phyloP scores from a whole-genome alignment of 2,888 invertebrate species.

The Megastigmus dorsalis region DNA sequence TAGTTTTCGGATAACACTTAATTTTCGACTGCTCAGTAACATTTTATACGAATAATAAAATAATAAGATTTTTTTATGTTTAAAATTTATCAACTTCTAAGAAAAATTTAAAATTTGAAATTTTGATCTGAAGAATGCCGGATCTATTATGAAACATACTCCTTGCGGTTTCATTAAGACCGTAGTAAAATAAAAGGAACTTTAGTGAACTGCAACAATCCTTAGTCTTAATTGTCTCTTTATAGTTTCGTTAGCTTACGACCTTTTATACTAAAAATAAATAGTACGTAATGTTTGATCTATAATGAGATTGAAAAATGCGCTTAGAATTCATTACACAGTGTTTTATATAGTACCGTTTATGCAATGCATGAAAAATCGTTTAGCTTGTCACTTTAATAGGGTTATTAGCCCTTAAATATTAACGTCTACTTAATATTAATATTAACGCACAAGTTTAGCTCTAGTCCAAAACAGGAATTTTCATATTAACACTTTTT shows the following conservation, averaged over 20 bases:
- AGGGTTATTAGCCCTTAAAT: neutral
- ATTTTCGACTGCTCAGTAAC: no score
- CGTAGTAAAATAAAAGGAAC: no score
- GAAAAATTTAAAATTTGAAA: no score
- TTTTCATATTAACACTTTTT: no score
- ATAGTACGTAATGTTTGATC: constrained; percentile 47
- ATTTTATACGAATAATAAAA: no score
- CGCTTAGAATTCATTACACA: constrained; percentile 10
- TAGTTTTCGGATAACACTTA: no score
- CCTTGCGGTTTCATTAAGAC: no score
- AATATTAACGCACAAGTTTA: neutral
- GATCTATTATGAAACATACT: no score
- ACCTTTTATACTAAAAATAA: constrained; percentile 54
- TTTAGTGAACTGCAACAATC: neutral
- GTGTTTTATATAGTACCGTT: neutral
- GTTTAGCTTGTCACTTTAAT: neutral
- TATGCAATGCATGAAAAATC: neutral
- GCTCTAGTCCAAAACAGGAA: no score
- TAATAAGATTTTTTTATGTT: no score
- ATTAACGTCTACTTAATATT: neutral
- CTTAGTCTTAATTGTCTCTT: constrained; percentile 27
- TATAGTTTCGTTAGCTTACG: constrained; percentile 37
- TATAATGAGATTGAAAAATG: constrained; percentile 48
- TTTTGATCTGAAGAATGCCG: no score
- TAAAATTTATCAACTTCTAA: no score